These are phyloP conservation scores for Parotocinclus haroldoi DNA, from an alignment of 2,797 vertebrate species.

Conservation along the genomic window DNA sequence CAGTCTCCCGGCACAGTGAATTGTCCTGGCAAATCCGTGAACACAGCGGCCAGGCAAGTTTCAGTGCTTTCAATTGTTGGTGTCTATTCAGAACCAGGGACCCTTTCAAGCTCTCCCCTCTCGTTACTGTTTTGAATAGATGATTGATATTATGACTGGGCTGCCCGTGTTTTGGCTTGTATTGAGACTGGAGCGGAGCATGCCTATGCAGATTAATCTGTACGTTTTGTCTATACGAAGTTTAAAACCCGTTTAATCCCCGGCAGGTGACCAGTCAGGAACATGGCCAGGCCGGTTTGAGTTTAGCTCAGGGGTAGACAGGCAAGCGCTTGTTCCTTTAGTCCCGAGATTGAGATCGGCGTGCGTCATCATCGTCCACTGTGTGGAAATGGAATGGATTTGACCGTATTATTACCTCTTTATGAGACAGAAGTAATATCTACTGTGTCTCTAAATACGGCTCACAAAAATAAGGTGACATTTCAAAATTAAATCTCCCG, in stretches of 20 bases:
- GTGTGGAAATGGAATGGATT: neutral
- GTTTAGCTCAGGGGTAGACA: neutral
- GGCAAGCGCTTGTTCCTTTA: neutral
- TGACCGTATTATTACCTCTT: neutral
- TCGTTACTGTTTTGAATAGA: constrained; percentile 42
- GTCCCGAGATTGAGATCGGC: too few relatives aligned
- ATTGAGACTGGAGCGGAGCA: constrained; percentile 2
- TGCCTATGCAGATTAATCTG: constrained; percentile 13
- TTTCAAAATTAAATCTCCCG: too few relatives aligned
- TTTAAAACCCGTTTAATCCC: too few relatives aligned
- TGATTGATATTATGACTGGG: constrained; percentile 30
- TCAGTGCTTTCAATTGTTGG: constrained; percentile 59
- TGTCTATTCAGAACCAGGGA: constrained; percentile 48
- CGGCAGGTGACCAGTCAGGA: neutral
- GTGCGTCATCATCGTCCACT: neutral
- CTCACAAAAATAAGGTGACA: too few relatives aligned
- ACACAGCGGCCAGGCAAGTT: constrained; percentile 39
- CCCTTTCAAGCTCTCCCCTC: constrained; percentile 49
- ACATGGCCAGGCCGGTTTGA: neutral
- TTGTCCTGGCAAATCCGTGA: constrained; percentile 17
- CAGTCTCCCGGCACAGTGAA: constrained; percentile 37
- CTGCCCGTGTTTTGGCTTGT: neutral
- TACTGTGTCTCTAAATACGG: too few relatives aligned
- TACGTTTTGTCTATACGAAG: neutral
- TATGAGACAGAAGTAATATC: too few relatives aligned